Percentiles rank a stretch among this genome's conserved stretches.
Conservation (phyloP, 2,113 vertebrate genomes). For the Choloepus hoffmanni region DNA sequence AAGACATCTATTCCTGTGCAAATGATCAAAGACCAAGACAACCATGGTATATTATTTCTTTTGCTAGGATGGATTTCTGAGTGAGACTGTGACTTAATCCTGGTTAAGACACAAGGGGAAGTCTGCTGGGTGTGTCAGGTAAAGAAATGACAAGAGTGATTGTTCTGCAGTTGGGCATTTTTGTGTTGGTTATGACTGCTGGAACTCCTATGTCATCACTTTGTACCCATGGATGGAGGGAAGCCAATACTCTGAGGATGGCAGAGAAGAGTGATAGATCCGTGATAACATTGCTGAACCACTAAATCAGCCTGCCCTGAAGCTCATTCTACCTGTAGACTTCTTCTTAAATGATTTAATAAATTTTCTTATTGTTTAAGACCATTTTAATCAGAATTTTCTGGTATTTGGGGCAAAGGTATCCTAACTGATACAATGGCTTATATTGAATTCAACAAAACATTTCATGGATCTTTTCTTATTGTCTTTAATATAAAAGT, state of each 20-base stretch:
- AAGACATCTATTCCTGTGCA: neutral
- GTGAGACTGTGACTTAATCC: neutral
- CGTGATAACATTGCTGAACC: neutral
- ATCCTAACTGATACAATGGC: neutral
- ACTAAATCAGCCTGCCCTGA: neutral
- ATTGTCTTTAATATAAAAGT: neutral
- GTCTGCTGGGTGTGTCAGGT: neutral
- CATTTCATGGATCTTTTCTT: neutral
- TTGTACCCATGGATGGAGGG: neutral
- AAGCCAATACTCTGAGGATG: neutral
- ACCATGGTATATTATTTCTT: neutral
- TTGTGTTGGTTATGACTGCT: neutral
- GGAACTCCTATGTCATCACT: neutral
- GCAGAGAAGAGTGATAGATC: neutral
- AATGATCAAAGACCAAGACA: neutral
- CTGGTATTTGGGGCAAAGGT: neutral
- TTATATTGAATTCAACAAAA: conserved; percentile 1
- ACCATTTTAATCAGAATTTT: neutral
- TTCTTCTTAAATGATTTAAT: neutral
- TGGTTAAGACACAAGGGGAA: neutral
- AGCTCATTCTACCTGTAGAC: neutral
- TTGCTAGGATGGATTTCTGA: neutral
- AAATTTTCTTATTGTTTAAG: neutral
- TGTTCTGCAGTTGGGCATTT: neutral
- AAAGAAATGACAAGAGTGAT: neutral